phyloP scores from a whole-genome alignment of 1,140 invertebrate species.

The Drosophila baimaii region DNA sequence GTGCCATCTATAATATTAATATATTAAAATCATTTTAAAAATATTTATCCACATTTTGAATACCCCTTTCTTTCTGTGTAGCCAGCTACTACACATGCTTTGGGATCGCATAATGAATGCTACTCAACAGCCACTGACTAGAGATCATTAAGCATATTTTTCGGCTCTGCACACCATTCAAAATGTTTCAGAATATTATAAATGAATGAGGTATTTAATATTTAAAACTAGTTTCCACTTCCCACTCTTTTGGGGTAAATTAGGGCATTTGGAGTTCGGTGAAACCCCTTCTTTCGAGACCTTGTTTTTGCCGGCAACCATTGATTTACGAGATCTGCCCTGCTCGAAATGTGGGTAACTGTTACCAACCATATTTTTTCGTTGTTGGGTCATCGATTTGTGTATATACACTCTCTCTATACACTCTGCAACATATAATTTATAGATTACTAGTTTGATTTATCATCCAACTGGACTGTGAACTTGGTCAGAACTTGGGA shows the following conservation, averaged over 20 bases:
- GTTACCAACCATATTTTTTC: slow-evolving; percentile 62
- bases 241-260: slow-evolving; percentile 4
- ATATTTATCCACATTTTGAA: neutral
- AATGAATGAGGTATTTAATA: slow-evolving; percentile 20
- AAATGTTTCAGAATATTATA: slow-evolving; percentile 11
- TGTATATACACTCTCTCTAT: slow-evolving; percentile 22
- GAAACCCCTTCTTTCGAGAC: neutral
- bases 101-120: neutral
- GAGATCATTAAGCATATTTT: slow-evolving; percentile 27
- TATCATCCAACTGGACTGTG: slow-evolving; percentile 32
- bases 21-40: neutral
- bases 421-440: slow-evolving; percentile 45
- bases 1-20: no score
- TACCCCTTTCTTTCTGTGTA: slow-evolving; percentile 1
- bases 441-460: slow-evolving; percentile 71
- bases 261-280: slow-evolving; percentile 32
- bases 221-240: slow-evolving; percentile 16
- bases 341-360: slow-evolving; percentile 73
- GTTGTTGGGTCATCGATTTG: slow-evolving; percentile 65
- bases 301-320: slow-evolving; percentile 25
- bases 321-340: slow-evolving; percentile 69
- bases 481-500: slow-evolving; percentile 39
- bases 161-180: slow-evolving; percentile 10
- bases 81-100: slow-evolving; percentile 1
- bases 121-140: slow-evolving; percentile 6